A percentile compares a stretch with the other conserved stretches of the same genome.
Conservation (phyloP, 2,888 invertebrate genomes). For the Exephanes ischioxanthus region DNA sequence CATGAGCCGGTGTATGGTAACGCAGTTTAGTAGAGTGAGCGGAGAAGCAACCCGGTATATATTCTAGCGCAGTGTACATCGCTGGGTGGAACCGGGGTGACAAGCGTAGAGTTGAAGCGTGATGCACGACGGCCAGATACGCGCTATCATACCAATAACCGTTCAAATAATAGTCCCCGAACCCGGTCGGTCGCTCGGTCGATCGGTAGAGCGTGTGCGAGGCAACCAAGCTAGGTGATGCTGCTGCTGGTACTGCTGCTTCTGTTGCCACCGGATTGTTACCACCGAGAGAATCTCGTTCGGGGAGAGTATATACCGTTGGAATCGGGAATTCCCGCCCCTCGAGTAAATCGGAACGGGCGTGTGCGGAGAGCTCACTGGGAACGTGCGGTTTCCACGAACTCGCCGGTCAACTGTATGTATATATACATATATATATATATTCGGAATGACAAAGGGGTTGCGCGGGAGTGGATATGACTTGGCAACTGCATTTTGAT, state of each 20-base stretch:
- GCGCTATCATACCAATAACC: constrained; percentile 83
- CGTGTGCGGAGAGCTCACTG: constrained; percentile 9
- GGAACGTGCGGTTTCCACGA: constrained; percentile 62
- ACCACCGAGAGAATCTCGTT: constrained; percentile 52
- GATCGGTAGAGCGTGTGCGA: constrained; percentile 57
- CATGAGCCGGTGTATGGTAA: constrained; percentile 61
- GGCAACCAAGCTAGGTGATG: constrained; percentile 35
- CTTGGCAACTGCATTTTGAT: constrained; percentile 78
- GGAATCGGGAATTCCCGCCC: constrained; percentile 39
- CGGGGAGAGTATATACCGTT: constrained; percentile 5
- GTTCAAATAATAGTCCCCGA: constrained; percentile 81
- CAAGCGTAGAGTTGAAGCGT: constrained; percentile 82
- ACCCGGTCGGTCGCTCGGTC: constrained; percentile 69
- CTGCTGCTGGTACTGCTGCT: constrained; percentile 20
- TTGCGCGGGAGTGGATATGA: constrained; percentile 63
- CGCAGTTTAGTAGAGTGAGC: constrained; percentile 17
- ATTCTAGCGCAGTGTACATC: constrained; percentile 39
- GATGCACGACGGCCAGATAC: constrained; percentile 81
- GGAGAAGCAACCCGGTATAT: constrained; percentile 56
- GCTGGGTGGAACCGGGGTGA: constrained; percentile 76
- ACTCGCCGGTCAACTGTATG: constrained; percentile 29
- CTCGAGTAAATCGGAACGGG: constrained; percentile 43
- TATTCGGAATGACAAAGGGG: constrained; percentile 34
- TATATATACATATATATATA: constrained; percentile 12
- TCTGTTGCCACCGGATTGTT: constrained; percentile 54